phyloP scores from a whole-genome alignment of 1,140 invertebrate species.

The Pachypeltis micranthus region DNA sequence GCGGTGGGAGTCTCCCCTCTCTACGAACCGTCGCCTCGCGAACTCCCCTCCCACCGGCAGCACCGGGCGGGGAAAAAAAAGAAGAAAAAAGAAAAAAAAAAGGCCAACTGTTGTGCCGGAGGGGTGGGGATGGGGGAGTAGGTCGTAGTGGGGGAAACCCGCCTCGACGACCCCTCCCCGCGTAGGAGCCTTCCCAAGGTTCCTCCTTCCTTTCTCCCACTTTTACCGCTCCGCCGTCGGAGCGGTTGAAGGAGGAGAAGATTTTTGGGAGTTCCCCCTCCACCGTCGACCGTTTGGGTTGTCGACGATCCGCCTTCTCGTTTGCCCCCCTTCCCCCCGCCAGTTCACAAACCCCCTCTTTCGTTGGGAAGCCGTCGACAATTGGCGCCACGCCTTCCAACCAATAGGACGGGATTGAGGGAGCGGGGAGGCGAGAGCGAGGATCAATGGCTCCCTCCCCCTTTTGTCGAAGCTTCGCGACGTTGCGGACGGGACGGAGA shows the following conservation, averaged over 20 bases:
- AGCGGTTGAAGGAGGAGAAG: too few relatives aligned
- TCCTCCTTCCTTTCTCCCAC: background rate
- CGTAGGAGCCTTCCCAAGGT: too few relatives aligned
- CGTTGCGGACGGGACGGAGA: background rate
- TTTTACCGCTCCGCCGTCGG: background rate
- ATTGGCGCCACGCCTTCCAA: background rate
- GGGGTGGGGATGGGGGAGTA: too few relatives aligned
- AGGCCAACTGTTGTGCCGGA: too few relatives aligned
- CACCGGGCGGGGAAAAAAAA: background rate
- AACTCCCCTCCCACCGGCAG: background rate
- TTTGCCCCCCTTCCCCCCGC: too few relatives aligned
- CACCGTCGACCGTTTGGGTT: too few relatives aligned
- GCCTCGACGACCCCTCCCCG: too few relatives aligned
- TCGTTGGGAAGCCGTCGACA: too few relatives aligned
- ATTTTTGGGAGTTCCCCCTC: too few relatives aligned
- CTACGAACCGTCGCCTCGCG: background rate
- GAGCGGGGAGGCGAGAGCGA: background rate
- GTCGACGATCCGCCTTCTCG: too few relatives aligned
- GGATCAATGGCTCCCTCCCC: background rate
- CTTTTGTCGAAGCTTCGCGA: background rate
- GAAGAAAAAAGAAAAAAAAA: background rate
- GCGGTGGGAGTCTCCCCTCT: background rate
- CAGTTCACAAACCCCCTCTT: too few relatives aligned
- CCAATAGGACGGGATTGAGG: background rate
- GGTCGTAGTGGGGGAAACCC: too few relatives aligned